Percentiles rank a stretch among this genome's conserved stretches.
Evolutionary conservation across 2,888 invertebrate genomes (phyloP).

Genomic region (Oscheius sp.): DNA sequence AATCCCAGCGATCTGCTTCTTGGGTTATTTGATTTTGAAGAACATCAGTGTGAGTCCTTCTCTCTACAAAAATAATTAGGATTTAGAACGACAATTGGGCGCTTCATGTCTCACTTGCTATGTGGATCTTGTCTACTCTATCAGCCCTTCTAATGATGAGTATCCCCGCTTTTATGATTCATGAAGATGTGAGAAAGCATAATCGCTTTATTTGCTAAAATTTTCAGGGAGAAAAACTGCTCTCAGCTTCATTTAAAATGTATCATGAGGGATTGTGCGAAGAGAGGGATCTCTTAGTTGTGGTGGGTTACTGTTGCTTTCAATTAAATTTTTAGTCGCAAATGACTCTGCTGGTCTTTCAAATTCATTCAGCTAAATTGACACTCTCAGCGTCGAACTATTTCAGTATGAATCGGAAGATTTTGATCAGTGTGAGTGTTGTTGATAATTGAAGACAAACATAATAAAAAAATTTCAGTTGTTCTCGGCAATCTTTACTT

Average conservation of each 20-base stretch:
- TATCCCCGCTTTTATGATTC: constrained; percentile 22
- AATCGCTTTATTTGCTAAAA: background rate
- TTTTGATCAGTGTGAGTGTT: constrained; percentile 42
- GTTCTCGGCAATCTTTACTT: constrained; percentile 53
- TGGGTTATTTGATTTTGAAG: constrained; percentile 15
- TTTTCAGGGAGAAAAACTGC: constrained; percentile 42
- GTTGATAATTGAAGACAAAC: background rate
- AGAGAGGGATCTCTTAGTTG: constrained; percentile 42
- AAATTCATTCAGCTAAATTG: constrained; percentile 51
- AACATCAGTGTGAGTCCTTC: background rate
- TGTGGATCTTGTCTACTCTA: constrained; percentile 15
- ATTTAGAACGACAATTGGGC: constrained; percentile 21
- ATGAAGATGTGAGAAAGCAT: constrained; percentile 20
- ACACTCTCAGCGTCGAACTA: constrained; percentile 51
- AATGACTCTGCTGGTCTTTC: constrained; percentile 52
- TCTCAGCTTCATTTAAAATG: constrained; percentile 46
- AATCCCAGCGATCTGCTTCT: constrained; percentile 33
- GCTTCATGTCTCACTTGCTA: constrained; percentile 8
- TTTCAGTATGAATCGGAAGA: constrained; percentile 52
- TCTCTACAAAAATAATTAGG: background rate
- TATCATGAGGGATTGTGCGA: constrained; percentile 49
- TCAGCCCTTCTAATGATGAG: constrained; percentile 4
- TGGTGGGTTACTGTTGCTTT: constrained; percentile 29
- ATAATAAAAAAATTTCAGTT: constrained; percentile 34
- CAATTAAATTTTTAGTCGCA: constrained; percentile 38